phyloP scores from a whole-genome alignment of 2,888 invertebrate species.

The Thereva nobilitata region DNA sequence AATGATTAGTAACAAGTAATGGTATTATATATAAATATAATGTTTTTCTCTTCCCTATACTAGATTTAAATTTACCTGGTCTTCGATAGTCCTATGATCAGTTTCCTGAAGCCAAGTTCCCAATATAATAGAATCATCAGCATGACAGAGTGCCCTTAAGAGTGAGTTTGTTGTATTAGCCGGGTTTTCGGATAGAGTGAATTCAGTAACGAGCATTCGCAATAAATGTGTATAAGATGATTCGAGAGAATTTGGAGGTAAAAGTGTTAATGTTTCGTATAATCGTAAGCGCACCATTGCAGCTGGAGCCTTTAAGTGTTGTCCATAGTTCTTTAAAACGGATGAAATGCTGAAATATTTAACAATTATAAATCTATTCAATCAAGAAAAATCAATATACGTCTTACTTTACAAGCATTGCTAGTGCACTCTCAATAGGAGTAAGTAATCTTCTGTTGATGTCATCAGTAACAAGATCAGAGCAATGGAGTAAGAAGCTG shows the following conservation, averaged over 20 bases:
- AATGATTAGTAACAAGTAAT: background rate
- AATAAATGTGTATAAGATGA: slow-evolving; percentile 84
- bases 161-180: slow-evolving; percentile 89
- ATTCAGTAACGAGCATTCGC: slow-evolving; percentile 90
- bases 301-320: slow-evolving; percentile 89
- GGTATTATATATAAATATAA: background rate
- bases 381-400: background rate
- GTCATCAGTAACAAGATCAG: slow-evolving; percentile 89
- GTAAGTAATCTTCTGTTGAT: slow-evolving; percentile 84
- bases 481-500: slow-evolving; percentile 88
- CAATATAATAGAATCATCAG: slow-evolving; percentile 87
- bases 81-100: slow-evolving; percentile 94
- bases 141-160: slow-evolving; percentile 79
- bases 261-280: slow-evolving; percentile 81
- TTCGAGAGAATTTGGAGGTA: slow-evolving; percentile 81
- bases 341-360: slow-evolving; percentile 70
- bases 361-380: background rate
- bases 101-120: slow-evolving; percentile 96
- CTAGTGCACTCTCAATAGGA: slow-evolving; percentile 93
- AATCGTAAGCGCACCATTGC: slow-evolving; percentile 91
- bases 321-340: slow-evolving; percentile 86
- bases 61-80: slow-evolving; percentile 74
- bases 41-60: background rate
- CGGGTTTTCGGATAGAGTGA: slow-evolving; percentile 91
- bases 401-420: slow-evolving; percentile 89